Evolutionary conservation across 2,797 vertebrate genomes (phyloP), one percentile per base, ranked within the genome.

Genomic region (Coregonus sp.): DNA sequence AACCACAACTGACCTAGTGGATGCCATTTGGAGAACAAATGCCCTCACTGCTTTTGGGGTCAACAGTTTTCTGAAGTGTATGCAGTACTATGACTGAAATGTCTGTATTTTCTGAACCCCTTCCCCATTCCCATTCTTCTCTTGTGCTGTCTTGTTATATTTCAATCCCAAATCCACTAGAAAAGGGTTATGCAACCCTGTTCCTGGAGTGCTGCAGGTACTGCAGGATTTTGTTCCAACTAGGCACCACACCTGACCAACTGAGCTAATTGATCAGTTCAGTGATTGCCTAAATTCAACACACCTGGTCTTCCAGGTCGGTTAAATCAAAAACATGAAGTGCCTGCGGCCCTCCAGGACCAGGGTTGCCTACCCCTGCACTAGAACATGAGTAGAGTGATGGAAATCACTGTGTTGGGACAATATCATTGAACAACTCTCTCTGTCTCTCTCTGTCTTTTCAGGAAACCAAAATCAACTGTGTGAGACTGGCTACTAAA

Each of bases 381-480:
- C 40, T 47, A 12, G 40, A 47, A 47, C 40, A 47, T 0, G 40
- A 47, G 9, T 11, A 54, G 31, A 56, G 71, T 54, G 18, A 25
- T 59, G 71, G 25, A 73, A 11, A 33, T 18, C 66, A 47, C 40
- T 76, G 69, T 61, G 70, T 52, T 72, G 18, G 4, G 59, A 67
- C 70, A 52, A 81, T 73, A 73, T 47, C 11, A 77, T 47, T 74
- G 4, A 51, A 71, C 59, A 76, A 74, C 12, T 84, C 70, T 74
- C 83, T 90, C 87, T 90, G 59, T 92, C 31, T 90, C 70, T 74
- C 83, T 90, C 87, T 90, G 59, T 92, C 31, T 90, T 91, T 89
- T 70, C 93, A 99, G 98, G 97, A 99, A 90, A 98, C 96, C 86
- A 99, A 98, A 94, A 98, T 98, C 94, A 98, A 97, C 95, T 99